A percentile compares a stretch with the other conserved stretches of the same genome.
These are phyloP conservation scores for Asobara japonica DNA, from an alignment of 1,140 invertebrate genomes.

Conservation along the genomic window DNA sequence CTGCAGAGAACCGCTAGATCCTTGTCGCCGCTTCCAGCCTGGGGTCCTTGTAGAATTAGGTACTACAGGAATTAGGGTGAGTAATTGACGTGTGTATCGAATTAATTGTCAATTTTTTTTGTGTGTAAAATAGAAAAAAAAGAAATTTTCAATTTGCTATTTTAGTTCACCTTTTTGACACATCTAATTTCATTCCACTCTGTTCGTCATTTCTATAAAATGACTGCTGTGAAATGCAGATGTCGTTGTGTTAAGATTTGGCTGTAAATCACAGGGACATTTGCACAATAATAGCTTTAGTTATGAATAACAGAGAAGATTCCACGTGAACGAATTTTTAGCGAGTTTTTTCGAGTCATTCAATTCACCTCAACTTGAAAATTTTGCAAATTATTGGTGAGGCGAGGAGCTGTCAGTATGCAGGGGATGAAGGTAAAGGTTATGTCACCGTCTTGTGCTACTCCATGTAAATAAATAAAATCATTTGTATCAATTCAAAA, in stretches of 20 bases:
- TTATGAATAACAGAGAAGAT: neutral
- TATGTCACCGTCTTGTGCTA: constrained; percentile 14
- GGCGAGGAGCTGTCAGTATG: constrained; percentile 30
- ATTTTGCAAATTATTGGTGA: constrained; percentile 12
- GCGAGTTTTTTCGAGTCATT: neutral
- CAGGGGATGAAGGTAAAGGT: constrained; percentile 43
- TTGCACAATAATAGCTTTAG: neutral
- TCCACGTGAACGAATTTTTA: neutral
- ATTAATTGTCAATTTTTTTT: constrained; percentile 3
- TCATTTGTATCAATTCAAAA: neutral
- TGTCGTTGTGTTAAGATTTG: neutral
- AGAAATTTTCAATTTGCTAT: too few relatives aligned
- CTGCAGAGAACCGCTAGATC: constrained; percentile 55
- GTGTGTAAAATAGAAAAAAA: neutral
- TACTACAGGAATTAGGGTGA: constrained; percentile 49
- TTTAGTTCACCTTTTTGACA: too few relatives aligned
- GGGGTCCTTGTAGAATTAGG: constrained; percentile 57
- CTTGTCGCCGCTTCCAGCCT: constrained; percentile 59
- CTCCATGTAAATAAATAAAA: neutral
- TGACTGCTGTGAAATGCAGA: neutral
- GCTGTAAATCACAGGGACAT: neutral
- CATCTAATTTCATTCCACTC: neutral
- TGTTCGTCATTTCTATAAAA: neutral
- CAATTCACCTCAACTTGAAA: neutral
- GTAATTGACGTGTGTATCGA: constrained; percentile 18